Percentiles rank a stretch among this genome's conserved stretches.
Evolutionary conservation across 2,113 vertebrate species (phyloP).

Genomic region (Phylloscopus trochiloides): DNA sequence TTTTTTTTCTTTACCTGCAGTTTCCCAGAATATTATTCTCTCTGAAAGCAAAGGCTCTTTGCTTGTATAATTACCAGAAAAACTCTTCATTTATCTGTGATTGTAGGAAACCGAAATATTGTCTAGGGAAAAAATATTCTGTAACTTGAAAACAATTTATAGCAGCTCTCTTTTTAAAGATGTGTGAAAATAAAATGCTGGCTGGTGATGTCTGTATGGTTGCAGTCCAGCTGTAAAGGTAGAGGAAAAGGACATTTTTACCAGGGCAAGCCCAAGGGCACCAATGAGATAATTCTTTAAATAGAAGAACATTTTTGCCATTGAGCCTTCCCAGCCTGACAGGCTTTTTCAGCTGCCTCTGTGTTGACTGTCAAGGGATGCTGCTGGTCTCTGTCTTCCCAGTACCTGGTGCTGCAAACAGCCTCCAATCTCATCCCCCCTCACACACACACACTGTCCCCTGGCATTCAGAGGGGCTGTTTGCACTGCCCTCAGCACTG

Average conservation of each 20-base stretch:
- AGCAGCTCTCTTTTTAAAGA: neutral
- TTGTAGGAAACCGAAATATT: neutral
- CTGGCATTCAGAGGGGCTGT: neutral
- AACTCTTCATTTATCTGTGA: constrained; percentile 25
- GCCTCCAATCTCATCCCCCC: neutral
- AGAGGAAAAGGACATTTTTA: neutral
- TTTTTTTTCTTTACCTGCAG: neutral
- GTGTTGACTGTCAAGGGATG: neutral
- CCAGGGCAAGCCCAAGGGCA: neutral
- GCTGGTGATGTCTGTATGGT: neutral
- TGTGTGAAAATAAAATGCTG: neutral
- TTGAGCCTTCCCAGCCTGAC: neutral
- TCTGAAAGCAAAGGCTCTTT: neutral
- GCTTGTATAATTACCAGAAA: neutral
- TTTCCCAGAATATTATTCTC: neutral
- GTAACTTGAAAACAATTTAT: neutral
- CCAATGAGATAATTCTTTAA: neutral
- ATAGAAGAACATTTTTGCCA: neutral
- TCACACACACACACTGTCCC: too few relatives aligned
- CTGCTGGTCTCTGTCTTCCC: neutral
- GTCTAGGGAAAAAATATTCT: neutral
- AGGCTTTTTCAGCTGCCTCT: neutral
- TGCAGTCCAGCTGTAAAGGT: neutral
- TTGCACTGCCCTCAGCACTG: neutral
- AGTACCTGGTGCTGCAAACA: neutral